Evolutionary conservation across 2,888 invertebrate genomes (phyloP).

Genomic region (Hypolimnas misippus): DNA sequence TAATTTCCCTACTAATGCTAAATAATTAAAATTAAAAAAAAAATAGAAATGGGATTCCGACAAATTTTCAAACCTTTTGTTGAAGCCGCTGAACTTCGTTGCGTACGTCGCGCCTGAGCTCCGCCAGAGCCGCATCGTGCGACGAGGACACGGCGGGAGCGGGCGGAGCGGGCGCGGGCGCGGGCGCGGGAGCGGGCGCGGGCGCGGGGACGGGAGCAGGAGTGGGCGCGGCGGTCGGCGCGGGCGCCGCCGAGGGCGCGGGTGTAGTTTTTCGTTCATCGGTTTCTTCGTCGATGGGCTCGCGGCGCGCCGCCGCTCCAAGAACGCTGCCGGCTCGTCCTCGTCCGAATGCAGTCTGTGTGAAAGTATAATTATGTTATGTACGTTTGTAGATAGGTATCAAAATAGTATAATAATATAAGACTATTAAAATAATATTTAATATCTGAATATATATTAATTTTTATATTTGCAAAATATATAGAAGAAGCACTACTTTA

Average conservation of each 20-base stretch:
- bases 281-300: constrained; percentile 90
- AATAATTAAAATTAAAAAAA: no score
- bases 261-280: constrained; percentile 85
- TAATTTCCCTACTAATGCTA: no score
- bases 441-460: no score
- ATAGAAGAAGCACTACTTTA: no score
- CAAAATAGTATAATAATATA: no score
- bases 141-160: constrained; percentile 50
- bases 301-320: constrained; percentile 85
- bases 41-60: no score
- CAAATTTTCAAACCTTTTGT: constrained; percentile 59
- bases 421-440: no score
- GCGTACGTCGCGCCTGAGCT: constrained; percentile 70
- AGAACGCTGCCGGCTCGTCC: constrained; percentile 65
- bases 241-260: constrained; percentile 60
- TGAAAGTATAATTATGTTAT: background rate
- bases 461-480: no score
- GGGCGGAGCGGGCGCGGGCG: constrained; percentile 54
- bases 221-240: constrained; percentile 52
- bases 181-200: constrained; percentile 55
- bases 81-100: constrained; percentile 74
- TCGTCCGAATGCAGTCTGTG: constrained; percentile 71
- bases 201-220: constrained; percentile 51
- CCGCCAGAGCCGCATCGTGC: constrained; percentile 83
- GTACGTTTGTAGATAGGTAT: no score